Evolutionary conservation across 2,113 vertebrate species (phyloP).

Genomic region (Melanotaenia duboulayi): DNA sequence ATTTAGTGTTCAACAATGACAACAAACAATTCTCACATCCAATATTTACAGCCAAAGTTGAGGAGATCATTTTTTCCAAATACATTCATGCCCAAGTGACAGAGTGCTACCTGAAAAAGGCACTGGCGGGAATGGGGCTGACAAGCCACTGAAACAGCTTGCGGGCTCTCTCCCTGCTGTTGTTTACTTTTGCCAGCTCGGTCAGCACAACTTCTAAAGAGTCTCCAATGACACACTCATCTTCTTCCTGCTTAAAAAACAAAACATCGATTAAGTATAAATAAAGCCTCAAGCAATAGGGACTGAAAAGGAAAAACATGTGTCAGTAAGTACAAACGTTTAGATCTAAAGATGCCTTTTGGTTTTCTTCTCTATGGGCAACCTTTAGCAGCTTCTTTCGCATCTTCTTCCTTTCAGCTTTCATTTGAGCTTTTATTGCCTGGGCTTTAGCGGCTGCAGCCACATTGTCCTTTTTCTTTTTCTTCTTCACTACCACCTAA

Average conservation of each 20-base stretch:
- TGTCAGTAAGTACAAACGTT: slow-evolving; percentile 13
- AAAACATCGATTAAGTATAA: neutral
- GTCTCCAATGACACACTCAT: slow-evolving; percentile 27
- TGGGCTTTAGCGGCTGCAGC: slow-evolving; percentile 31
- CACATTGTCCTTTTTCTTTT: slow-evolving; percentile 69
- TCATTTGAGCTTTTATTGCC: slow-evolving; percentile 45
- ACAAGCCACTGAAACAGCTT: slow-evolving; percentile 92
- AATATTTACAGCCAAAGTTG: neutral
- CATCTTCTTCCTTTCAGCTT: slow-evolving; percentile 60
- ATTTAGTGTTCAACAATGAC: neutral
- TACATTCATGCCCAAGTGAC: neutral
- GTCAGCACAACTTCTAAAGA: slow-evolving; percentile 77
- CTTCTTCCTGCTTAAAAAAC: slow-evolving; percentile 32
- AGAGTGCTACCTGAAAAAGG: slow-evolving; percentile 82
- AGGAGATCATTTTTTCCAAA: neutral
- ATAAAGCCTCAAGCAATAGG: neutral
- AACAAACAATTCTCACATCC: neutral
- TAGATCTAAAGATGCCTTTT: slow-evolving; percentile 9
- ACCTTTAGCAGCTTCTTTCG: slow-evolving; percentile 39
- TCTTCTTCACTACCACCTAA: slow-evolving; percentile 63
- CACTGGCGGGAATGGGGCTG: slow-evolving; percentile 82
- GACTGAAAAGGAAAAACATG: too few relatives aligned
- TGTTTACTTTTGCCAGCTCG: slow-evolving; percentile 82
- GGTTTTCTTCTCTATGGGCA: slow-evolving; percentile 35
- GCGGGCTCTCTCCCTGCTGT: slow-evolving; percentile 88